A percentile compares a stretch with the other conserved stretches of the same genome.
These are phyloP conservation scores for Eristalis intricaria DNA, from an alignment of 2,888 invertebrate species.

Conservation along the genomic window DNA sequence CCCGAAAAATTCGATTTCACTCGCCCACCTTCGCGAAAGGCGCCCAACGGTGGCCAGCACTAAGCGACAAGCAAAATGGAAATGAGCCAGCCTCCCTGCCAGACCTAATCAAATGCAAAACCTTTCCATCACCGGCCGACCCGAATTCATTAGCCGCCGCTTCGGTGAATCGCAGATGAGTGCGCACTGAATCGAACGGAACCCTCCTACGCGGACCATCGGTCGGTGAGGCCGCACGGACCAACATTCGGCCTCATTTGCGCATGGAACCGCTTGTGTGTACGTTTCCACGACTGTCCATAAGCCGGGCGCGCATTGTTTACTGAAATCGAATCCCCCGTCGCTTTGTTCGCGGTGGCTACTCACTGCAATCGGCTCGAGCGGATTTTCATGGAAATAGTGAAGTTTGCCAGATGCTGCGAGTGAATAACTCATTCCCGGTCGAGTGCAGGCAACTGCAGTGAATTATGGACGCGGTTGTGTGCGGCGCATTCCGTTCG, in stretches of 20 bases:
- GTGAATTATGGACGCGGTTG: no score
- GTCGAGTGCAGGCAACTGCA: no score
- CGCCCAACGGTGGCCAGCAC: not conserved
- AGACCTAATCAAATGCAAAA: conserved; percentile 11
- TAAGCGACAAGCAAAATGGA: conserved; percentile 26
- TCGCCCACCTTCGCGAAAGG: not conserved
- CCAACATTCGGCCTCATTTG: not conserved
- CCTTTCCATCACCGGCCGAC: conserved; percentile 5
- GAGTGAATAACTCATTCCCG: no score
- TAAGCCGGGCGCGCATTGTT: not conserved
- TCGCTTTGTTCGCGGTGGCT: not conserved
- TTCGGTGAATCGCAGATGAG: not conserved
- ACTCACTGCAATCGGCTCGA: not conserved
- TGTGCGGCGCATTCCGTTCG: no score
- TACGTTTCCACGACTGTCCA: not conserved
- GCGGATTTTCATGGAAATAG: no score
- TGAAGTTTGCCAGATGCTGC: no score
- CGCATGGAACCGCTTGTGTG: not conserved
- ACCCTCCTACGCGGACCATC: no score
- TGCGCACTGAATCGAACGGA: not conserved
- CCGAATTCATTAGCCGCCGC: not conserved
- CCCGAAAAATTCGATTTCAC: not conserved
- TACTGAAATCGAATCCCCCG: not conserved
- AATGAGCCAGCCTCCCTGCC: conserved; percentile 4
- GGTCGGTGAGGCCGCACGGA: not conserved